Percentiles rank a stretch among this genome's conserved stretches.
Conservation (phyloP, 2,797 vertebrate species). For the Otolemur crassicaudatus region DNA sequence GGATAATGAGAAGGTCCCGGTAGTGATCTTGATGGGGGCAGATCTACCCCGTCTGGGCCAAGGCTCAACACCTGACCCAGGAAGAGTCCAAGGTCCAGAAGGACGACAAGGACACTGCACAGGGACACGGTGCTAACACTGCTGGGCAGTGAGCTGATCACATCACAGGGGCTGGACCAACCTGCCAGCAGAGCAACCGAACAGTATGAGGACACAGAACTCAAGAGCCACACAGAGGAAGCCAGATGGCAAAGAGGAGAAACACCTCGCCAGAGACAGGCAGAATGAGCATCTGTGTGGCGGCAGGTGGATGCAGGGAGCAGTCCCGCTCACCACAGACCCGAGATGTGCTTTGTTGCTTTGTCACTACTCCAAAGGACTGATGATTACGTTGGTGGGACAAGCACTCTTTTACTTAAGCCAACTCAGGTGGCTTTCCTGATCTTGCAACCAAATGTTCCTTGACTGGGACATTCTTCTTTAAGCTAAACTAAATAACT, state of each 20-base stretch:
- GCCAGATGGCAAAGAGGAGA: not conserved
- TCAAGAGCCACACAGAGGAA: not conserved
- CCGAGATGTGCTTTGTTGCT: not conserved
- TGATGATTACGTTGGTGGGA: not conserved
- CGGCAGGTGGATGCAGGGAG: not conserved
- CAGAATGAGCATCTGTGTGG: not conserved
- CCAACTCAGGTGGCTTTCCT: not conserved
- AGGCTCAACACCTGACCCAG: not conserved
- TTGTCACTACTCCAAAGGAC: not conserved
- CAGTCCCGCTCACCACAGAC: rapidly evolving
- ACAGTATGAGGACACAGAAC: not conserved
- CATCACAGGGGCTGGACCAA: not conserved
- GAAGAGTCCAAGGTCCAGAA: not conserved
- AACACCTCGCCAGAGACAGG: not conserved
- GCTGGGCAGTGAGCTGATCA: not conserved
- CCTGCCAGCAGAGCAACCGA: not conserved
- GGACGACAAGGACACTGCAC: no score
- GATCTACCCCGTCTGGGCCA: not conserved
- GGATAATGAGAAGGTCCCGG: not conserved
- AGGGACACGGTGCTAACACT: rapidly evolving
- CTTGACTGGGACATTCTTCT: conserved; percentile 16
- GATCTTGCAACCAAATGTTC: conserved; percentile 9
- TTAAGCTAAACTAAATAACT: conserved; percentile 52
- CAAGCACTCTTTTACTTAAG: not conserved
- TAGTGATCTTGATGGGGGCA: rapidly evolving